These are phyloP conservation scores for Ametastegia equiseti DNA, from an alignment of 2,888 invertebrate species.

Conservation along the genomic window DNA sequence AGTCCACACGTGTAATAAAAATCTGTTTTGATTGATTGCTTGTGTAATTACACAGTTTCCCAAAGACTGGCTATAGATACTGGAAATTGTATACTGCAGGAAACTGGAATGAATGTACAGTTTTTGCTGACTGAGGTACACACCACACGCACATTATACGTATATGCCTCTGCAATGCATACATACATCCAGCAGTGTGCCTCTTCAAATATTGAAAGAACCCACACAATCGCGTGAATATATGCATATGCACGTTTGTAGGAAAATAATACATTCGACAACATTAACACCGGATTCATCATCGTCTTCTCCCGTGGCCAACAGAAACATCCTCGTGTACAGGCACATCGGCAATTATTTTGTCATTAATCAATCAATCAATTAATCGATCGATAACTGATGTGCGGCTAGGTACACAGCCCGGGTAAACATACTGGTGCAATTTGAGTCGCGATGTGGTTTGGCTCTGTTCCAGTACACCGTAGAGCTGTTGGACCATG, in stretches of 20 bases:
- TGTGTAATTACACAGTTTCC: background rate
- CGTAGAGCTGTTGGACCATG: background rate
- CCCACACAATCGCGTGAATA: no score
- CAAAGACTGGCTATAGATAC: background rate
- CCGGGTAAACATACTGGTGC: background rate
- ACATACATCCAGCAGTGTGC: no score
- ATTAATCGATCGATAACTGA: background rate
- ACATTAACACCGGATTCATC: no score
- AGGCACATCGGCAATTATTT: background rate
- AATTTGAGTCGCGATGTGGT: background rate
- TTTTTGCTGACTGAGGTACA: no score
- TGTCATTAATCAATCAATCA: background rate
- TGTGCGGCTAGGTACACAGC: background rate
- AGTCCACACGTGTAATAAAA: background rate
- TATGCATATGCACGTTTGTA: no score
- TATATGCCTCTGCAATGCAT: no score
- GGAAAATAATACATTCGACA: no score
- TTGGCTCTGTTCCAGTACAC: slow-evolving; percentile 5
- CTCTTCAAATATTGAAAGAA: no score
- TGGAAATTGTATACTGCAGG: no score
- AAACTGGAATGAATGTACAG: background rate
- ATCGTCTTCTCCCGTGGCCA: no score
- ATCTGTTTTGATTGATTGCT: background rate
- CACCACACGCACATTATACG: no score
- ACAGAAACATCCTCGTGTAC: background rate